phyloP scores from a whole-genome alignment of 37 sponge, comb jelly and placozoan species.

The Chondrilla cf. caribensis region DNA sequence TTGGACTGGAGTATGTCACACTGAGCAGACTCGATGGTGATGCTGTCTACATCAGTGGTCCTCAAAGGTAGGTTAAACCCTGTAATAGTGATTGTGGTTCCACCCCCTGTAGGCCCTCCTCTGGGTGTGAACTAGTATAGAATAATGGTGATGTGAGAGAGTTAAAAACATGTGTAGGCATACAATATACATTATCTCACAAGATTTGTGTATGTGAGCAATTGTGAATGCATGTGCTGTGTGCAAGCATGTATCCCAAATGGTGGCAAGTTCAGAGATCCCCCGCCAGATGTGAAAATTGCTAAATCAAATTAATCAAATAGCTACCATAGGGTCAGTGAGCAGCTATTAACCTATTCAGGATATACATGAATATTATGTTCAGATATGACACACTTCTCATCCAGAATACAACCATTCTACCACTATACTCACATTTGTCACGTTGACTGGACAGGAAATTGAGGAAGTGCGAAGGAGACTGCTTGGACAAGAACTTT shows the following conservation, averaged over 20 bases:
- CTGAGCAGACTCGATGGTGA: no score
- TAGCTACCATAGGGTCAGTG: no score
- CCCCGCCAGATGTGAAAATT: background rate
- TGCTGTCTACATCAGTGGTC: background rate
- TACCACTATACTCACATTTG: no score
- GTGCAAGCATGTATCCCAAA: background rate
- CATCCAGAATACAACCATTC: no score
- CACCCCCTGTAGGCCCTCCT: background rate
- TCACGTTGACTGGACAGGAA: no score
- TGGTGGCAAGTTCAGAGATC: background rate
- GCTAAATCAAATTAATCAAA: no score
- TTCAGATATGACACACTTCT: no score
- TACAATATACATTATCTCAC: background rate
- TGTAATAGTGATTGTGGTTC: background rate
- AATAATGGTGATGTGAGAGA: background rate
- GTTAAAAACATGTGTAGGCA: background rate
- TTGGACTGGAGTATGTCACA: no score
- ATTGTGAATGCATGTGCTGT: background rate
- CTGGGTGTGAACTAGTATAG: background rate
- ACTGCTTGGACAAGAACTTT: no score
- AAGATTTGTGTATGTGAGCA: background rate
- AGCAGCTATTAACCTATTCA: no score
- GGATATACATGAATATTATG: no score
- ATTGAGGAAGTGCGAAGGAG: no score
- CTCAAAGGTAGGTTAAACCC: slow-evolving; percentile 3